Conservation (phyloP, 1,140 invertebrate species). For the Aphidius gifuensis region DNA sequence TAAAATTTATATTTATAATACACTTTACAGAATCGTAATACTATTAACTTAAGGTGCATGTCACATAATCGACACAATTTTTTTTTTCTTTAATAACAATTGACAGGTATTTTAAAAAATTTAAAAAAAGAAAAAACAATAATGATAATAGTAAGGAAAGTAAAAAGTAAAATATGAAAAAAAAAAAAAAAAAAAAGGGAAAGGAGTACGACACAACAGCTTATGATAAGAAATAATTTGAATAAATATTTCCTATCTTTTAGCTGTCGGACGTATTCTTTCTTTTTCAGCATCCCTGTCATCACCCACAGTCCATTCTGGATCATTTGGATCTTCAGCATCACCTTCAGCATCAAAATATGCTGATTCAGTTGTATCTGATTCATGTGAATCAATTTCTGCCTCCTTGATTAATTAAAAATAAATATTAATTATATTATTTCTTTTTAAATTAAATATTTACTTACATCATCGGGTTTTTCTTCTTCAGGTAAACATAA, state of each 20-base stretch:
- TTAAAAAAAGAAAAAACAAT: too few species aligned
- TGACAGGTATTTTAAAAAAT: slow-evolving; percentile 45
- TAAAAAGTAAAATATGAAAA: too few species aligned
- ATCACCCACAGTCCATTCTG: slow-evolving; percentile 68
- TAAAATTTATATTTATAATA: slow-evolving; percentile 58
- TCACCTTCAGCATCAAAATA: slow-evolving; percentile 57
- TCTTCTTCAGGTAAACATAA: slow-evolving; percentile 57
- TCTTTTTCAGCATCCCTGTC: slow-evolving; percentile 51
- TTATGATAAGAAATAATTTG: too few species aligned
- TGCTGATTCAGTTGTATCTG: slow-evolving; percentile 63
- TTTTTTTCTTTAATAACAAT: slow-evolving; percentile 49
- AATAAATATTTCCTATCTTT: slow-evolving; percentile 52
- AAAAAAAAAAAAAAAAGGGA: too few species aligned
- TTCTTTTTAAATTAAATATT: slow-evolving; percentile 21
- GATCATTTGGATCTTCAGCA: slow-evolving; percentile 74
- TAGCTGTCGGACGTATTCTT: slow-evolving; percentile 52
- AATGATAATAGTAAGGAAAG: background rate
- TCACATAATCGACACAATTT: slow-evolving; percentile 44
- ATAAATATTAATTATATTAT: background rate
- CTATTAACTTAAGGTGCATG: slow-evolving; percentile 53
- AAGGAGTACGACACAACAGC: too few species aligned
- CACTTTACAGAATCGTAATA: slow-evolving; percentile 57
- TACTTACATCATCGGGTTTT: slow-evolving; percentile 45
- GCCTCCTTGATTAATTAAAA: slow-evolving; percentile 33
- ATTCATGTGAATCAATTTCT: slow-evolving; percentile 53